These are phyloP conservation scores for Linnaemya tessellans DNA, from an alignment of 2,888 invertebrate genomes.

Conservation along the genomic window DNA sequence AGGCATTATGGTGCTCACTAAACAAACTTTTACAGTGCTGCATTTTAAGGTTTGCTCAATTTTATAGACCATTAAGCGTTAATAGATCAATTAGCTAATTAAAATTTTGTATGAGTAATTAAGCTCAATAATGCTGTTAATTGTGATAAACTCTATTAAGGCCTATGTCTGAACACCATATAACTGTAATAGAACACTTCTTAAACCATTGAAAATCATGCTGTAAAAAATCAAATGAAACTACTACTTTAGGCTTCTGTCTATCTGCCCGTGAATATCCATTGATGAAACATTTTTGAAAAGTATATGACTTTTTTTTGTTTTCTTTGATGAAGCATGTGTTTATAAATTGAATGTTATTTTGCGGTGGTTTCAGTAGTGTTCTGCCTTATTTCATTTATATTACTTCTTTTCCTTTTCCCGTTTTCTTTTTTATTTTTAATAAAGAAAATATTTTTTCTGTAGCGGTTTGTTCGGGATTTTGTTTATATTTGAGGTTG, in stretches of 20 bases:
- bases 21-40: too few species aligned
- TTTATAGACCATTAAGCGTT: too few species aligned
- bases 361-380: slow-evolving; percentile 39
- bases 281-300: slow-evolving; percentile 29
- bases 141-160: too few species aligned
- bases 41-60: too few species aligned
- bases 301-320: slow-evolving; percentile 14
- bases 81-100: too few species aligned
- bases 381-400: slow-evolving; percentile 54
- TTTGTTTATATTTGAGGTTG: slow-evolving; percentile 70
- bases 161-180: too few species aligned
- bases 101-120: too few species aligned
- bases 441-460: slow-evolving; percentile 41
- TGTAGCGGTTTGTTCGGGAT: slow-evolving; percentile 53
- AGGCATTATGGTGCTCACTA: too few species aligned
- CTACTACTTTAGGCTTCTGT: slow-evolving; percentile 25
- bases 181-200: too few species aligned
- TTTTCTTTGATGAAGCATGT: slow-evolving; percentile 22
- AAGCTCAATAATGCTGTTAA: too few species aligned
- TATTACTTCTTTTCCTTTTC: slow-evolving; percentile 44
- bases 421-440: slow-evolving; percentile 60
- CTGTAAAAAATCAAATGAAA: background rate
- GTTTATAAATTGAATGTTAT: slow-evolving; percentile 34
- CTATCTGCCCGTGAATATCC: slow-evolving; percentile 11
- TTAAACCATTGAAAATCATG: too few species aligned